Evolutionary conservation across 2,797 vertebrate genomes (phyloP).

Genomic region (Poeciliopsis gracilis): DNA sequence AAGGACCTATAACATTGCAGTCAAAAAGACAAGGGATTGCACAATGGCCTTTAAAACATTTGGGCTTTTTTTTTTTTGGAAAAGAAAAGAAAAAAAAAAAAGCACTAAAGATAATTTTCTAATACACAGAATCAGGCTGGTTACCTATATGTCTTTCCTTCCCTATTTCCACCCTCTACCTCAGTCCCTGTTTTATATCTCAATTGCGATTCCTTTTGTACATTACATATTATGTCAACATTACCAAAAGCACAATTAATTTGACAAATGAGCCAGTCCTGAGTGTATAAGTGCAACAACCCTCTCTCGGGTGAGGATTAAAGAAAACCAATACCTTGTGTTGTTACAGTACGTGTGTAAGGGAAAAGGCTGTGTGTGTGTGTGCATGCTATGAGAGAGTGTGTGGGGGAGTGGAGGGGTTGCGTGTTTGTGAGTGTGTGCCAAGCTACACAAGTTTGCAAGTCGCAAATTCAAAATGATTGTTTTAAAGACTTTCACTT

Average conservation of each 20-base stretch:
- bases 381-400: constrained; percentile 5
- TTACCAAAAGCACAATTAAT: constrained; percentile 73
- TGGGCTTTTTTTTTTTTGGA: constrained; percentile 28
- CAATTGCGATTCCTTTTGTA: constrained; percentile 75
- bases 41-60: constrained; percentile 62
- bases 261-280: constrained; percentile 59
- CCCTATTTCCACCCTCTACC: constrained; percentile 76
- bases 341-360: constrained; percentile 55
- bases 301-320: constrained; percentile 61
- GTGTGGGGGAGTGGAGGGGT: constrained; percentile 36
- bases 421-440: constrained; percentile 67
- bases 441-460: constrained; percentile 80
- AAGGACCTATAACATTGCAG: constrained; percentile 75
- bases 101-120: constrained; percentile 74
- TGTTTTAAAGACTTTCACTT: constrained; percentile 90
- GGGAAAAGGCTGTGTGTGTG: constrained; percentile 47
- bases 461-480: constrained; percentile 80
- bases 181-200: constrained; percentile 71
- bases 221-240: constrained; percentile 75
- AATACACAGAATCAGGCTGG: constrained; percentile 70
- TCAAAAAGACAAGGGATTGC: constrained; percentile 67
- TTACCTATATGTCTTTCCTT: constrained; percentile 53
- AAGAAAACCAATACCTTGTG: constrained; percentile 59
- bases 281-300: constrained; percentile 68
- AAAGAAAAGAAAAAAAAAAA: constrained; percentile 27